phyloP scores from a whole-genome alignment of 2,113 vertebrate genomes.

The Columba janthina region DNA sequence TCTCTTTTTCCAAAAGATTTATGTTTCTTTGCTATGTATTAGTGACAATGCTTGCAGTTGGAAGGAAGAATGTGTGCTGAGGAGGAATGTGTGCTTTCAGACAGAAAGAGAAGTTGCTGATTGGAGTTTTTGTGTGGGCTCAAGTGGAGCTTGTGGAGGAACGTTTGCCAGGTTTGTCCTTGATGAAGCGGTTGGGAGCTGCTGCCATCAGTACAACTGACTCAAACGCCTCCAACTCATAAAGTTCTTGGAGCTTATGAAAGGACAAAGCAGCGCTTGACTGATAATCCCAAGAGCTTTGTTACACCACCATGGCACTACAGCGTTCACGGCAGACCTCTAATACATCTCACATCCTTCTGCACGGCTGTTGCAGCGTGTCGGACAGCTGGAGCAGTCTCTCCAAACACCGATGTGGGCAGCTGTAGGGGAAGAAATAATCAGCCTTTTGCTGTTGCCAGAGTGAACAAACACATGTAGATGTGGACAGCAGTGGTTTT shows the following conservation, averaged over 20 bases:
- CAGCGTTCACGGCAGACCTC: neutral
- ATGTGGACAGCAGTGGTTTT: neutral
- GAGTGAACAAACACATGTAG: neutral
- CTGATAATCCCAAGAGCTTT: neutral
- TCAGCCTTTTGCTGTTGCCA: neutral
- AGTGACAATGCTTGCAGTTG: neutral
- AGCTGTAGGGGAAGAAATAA: neutral
- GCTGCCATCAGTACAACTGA: neutral
- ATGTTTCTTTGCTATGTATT: neutral
- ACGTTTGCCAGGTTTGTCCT: neutral
- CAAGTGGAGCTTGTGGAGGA: neutral
- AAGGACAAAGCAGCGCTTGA: neutral
- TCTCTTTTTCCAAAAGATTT: neutral
- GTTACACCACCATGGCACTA: neutral
- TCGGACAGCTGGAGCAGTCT: neutral
- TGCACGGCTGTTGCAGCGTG: constrained; percentile 7
- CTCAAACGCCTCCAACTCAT: neutral
- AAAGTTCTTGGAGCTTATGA: neutral
- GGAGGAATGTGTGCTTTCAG: neutral
- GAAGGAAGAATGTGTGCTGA: neutral
- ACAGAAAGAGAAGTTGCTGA: neutral
- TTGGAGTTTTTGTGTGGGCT: neutral
- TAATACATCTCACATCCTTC: neutral
- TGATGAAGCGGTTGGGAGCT: neutral
- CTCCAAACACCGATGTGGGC: neutral